Evolutionary conservation across 2,113 vertebrate species (phyloP), one percentile per base, ranked within the genome.

Genomic region (Lonchura striata): DNA sequence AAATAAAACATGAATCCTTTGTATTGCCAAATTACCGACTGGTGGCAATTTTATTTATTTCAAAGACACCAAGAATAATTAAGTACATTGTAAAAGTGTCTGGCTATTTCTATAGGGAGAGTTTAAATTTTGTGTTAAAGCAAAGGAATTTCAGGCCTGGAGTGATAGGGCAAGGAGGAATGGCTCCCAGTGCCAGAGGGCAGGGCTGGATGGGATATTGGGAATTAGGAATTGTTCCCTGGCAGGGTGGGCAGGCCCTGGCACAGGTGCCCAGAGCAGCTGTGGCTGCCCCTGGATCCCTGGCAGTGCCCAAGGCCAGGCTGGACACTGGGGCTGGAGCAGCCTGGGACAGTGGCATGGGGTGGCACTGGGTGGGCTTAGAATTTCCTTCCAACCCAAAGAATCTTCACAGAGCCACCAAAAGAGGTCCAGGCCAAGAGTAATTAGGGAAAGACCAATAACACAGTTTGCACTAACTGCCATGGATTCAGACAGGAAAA

Each of bases 351-450:
- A 33, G 30, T 76, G 78, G 47, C 61, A 54, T 15, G 53, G 39
- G 21, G 3, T n/a, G 54, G 53, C 0, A 35, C 9, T 11, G 20
- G 53, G 0, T 47, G 60, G 5, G 6, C 0, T 82, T 63, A 3
- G 2, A 61, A 2, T 41, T 76, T 15, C 10, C 7, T 69, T 9
- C n/a, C 87, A 54, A 63, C 5, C 12, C 49, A 49, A 61, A 31
- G 22, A 61, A 7, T 31, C 69, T 86, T 50, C 35, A 47, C 11
- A 87, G 25, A 86, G 50, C 23, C 8, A 61, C 21, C 25, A 75
- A 47, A 80, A 15, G 7, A 53, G 25, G 18, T 27, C 20, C n/a
- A 66, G 37, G 23, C 8, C 33, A 49, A 70, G 31, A 85, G 9
- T 8, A 81, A 71, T 21, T 46, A 75, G 21, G 31, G 46, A 60